Percentiles rank a stretch among this genome's conserved stretches.
phyloP scores from a whole-genome alignment of 2,888 invertebrate species.

The Theretra japonica region DNA sequence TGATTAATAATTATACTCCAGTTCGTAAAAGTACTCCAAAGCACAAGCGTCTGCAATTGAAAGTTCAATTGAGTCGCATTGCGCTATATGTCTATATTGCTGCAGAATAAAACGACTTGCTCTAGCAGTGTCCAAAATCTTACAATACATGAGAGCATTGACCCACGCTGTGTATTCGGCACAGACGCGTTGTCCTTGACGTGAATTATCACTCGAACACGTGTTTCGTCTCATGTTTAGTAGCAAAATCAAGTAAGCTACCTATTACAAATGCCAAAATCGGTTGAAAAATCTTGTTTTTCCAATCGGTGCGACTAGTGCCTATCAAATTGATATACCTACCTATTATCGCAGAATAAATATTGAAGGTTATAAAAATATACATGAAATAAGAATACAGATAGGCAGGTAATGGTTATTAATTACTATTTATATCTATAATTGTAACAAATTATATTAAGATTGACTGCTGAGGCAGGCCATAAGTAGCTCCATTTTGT shows the following conservation, averaged over 20 bases:
- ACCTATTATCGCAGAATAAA: not conserved
- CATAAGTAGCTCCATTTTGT: constrained; percentile 98
- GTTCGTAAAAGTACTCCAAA: too few species aligned
- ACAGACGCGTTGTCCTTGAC: constrained; percentile 10
- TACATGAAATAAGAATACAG: not conserved
- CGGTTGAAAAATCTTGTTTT: not conserved
- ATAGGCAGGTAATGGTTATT: not conserved
- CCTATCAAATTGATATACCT: not conserved
- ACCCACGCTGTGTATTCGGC: constrained; percentile 6
- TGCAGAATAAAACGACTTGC: too few species aligned
- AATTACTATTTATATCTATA: constrained; percentile 33
- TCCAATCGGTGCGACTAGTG: not conserved
- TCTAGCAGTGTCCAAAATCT: too few species aligned
- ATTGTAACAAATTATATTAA: constrained; percentile 55
- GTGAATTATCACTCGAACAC: not conserved
- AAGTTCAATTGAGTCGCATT: too few species aligned
- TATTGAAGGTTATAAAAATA: not conserved
- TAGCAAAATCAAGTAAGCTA: not conserved
- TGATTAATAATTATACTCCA: too few species aligned
- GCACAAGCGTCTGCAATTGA: too few species aligned
- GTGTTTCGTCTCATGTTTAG: not conserved
- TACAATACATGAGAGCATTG: not conserved
- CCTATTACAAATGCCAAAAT: too few species aligned
- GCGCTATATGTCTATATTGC: too few species aligned
- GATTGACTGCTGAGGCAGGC: constrained; percentile 92